Evolutionary conservation across 2,888 invertebrate species (phyloP).

Genomic region (Suillia variegata): DNA sequence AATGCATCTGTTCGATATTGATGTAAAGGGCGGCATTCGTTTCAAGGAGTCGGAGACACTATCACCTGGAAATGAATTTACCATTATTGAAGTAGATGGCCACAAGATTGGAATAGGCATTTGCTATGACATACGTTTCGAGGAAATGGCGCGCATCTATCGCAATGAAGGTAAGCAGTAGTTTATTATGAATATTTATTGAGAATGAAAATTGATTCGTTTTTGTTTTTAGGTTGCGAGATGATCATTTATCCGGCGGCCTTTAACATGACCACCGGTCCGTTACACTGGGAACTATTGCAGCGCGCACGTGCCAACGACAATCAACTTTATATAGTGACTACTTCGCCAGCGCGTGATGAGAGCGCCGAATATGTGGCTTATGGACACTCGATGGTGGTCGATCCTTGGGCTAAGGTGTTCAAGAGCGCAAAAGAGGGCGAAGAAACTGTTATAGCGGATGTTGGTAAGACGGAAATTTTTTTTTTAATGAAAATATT

Average conservation of each 20-base stretch:
- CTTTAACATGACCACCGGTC: conserved; percentile 96
- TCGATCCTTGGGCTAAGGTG: conserved; percentile 81
- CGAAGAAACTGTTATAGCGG: conserved; percentile 65
- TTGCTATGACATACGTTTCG: conserved; percentile 93
- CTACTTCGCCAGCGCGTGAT: conserved; percentile 84
- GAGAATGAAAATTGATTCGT: neutral
- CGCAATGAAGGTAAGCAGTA: conserved; percentile 63
- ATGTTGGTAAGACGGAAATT: conserved; percentile 68
- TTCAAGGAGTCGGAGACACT: conserved; percentile 91
- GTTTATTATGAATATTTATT: neutral
- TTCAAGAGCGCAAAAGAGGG: conserved; percentile 67
- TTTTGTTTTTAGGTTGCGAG: conserved; percentile 71
- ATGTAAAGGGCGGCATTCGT: conserved; percentile 89
- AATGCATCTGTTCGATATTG: conserved; percentile 94
- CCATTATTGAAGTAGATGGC: conserved; percentile 73
- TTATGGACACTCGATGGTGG: conserved; percentile 85
- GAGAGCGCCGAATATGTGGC: conserved; percentile 82
- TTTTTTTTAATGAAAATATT: neutral
- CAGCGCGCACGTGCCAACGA: conserved; percentile 83
- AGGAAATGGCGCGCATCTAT: conserved; percentile 82
- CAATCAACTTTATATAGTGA: conserved; percentile 86
- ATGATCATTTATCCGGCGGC: conserved; percentile 91
- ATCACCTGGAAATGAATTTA: conserved; percentile 74
- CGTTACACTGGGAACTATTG: conserved; percentile 89
- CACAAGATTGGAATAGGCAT: conserved; percentile 87